These are phyloP conservation scores for Sardinella longiceps DNA, from an alignment of 2,797 vertebrate genomes.

Conservation along the genomic window DNA sequence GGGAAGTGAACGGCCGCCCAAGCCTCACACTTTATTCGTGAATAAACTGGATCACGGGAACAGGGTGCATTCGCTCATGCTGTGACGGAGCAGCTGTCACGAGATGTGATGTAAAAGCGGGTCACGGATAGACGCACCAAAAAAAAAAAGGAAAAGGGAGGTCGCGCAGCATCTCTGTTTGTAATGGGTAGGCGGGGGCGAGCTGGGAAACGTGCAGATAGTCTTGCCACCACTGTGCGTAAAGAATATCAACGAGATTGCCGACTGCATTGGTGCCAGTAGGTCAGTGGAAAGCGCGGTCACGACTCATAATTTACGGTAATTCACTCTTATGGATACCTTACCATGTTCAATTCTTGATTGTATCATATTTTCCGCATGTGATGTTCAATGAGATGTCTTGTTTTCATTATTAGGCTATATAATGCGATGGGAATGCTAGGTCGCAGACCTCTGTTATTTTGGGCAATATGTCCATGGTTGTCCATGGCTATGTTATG, in stretches of 20 bases:
- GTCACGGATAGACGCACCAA: conserved; percentile 40
- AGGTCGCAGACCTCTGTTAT: not conserved
- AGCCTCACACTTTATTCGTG: conserved; percentile 24
- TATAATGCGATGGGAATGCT: not conserved
- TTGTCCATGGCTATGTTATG: not conserved
- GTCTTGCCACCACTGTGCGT: conserved; percentile 47
- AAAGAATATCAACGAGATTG: conserved; percentile 27
- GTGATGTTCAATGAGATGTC: not conserved
- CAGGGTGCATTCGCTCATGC: conserved; percentile 33
- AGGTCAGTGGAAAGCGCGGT: conserved; percentile 31
- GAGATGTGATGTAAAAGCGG: conserved; percentile 52
- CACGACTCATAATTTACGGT: conserved; percentile 53
- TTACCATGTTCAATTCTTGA: not conserved
- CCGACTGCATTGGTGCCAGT: conserved; percentile 21
- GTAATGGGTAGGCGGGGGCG: conserved; percentile 48
- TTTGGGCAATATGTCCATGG: not conserved
- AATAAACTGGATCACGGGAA: conserved; percentile 12
- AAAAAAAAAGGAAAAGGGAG: conserved; percentile 28
- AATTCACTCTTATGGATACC: not conserved
- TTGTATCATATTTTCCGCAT: not conserved
- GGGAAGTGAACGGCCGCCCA: not conserved
- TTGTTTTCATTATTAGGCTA: not conserved
- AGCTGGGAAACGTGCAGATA: conserved; percentile 62
- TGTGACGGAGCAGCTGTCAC: conserved; percentile 42
- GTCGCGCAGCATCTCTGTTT: conserved; percentile 26